phyloP scores from a whole-genome alignment of 2,888 invertebrate species.

The Ctenicera cuprea region DNA sequence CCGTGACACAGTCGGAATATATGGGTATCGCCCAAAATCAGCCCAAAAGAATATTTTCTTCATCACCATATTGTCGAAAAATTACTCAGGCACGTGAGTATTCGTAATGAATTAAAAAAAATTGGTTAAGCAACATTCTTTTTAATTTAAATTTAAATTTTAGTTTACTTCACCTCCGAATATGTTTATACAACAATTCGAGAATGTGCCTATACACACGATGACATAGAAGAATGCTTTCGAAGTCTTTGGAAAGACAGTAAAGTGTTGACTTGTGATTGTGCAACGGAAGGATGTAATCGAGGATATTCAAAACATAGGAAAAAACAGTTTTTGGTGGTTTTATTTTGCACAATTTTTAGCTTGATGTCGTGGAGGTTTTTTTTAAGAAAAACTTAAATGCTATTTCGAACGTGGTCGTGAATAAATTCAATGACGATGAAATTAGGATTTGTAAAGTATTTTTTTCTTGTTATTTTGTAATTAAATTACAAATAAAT shows the following conservation, averaged over 20 bases:
- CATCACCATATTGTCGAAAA: conserved; percentile 35
- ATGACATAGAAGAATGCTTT: conserved; percentile 4
- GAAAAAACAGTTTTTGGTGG: conserved; percentile 24
- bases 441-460: neutral
- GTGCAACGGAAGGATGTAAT: conserved; percentile 53
- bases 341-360: conserved; percentile 44
- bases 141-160: conserved; percentile 16
- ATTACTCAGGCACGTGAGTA: conserved; percentile 40
- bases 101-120: neutral
- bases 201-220: conserved; percentile 42
- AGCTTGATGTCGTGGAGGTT: conserved; percentile 32
- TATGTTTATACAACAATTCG: conserved; percentile 16
- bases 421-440: conserved; percentile 15
- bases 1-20: no score
- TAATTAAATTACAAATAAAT: conserved; percentile 34
- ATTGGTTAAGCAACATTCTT: neutral
- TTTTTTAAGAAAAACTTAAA: conserved; percentile 20
- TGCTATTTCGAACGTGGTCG: neutral
- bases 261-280: conserved; percentile 49
- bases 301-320: conserved; percentile 27
- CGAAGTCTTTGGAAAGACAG: conserved; percentile 35
- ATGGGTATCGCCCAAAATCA: neutral
- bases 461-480: conserved; percentile 30
- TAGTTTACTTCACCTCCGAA: conserved; percentile 34
- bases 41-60: neutral